Conservation (phyloP, 2,888 invertebrate genomes). For the Athetis lepigone region DNA sequence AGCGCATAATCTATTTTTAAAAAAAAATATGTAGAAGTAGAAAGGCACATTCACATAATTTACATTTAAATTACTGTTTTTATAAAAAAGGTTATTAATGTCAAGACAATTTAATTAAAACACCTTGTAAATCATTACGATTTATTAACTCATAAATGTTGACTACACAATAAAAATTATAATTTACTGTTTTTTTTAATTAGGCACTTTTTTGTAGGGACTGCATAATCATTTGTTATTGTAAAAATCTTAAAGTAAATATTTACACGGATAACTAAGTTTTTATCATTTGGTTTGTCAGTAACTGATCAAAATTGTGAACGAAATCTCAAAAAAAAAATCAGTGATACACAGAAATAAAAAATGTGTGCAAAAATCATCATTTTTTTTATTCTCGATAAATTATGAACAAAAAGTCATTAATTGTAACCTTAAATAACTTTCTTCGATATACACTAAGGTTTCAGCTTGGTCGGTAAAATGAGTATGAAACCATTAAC, state of each 20-base stretch:
- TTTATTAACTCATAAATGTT: conserved; percentile 9
- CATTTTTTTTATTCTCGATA: too few species aligned
- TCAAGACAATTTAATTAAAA: background rate
- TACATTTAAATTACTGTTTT: conserved; percentile 5
- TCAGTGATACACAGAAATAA: too few species aligned
- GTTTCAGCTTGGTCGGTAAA: too few species aligned
- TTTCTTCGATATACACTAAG: too few species aligned
- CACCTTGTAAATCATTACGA: background rate
- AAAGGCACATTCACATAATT: background rate
- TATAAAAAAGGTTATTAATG: background rate
- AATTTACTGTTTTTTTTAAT: conserved; percentile 8
- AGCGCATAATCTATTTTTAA: background rate
- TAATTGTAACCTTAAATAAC: too few species aligned
- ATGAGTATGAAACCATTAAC: too few species aligned
- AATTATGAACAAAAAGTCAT: too few species aligned
- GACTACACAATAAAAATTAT: background rate
- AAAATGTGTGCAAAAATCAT: too few species aligned
- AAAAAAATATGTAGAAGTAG: background rate
- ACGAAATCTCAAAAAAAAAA: too few species aligned
- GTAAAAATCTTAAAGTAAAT: conserved; percentile 10
- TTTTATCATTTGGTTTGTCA: too few species aligned
- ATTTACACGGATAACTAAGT: background rate
- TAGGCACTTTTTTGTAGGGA: background rate
- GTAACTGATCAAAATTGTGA: too few species aligned
- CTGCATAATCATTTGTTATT: conserved; percentile 32